Evolutionary conservation across 2,888 invertebrate species (phyloP).

Genomic region (Macaria notata): DNA sequence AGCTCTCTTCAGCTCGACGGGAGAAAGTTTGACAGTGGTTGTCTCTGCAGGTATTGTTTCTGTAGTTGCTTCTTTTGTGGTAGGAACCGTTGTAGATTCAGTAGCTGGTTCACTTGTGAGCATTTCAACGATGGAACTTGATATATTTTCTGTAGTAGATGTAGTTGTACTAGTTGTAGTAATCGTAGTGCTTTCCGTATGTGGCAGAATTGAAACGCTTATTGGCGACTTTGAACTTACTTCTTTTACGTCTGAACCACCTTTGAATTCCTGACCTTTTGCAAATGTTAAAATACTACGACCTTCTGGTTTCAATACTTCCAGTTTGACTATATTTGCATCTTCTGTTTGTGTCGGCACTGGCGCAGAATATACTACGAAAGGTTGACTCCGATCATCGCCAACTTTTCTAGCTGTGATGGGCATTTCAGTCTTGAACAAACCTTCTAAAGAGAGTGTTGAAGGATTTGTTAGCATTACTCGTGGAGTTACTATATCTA

Average conservation of each 20-base stretch:
- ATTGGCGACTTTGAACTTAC: conserved; percentile 53
- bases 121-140: conserved; percentile 43
- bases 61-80: conserved; percentile 43
- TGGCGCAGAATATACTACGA: conserved; percentile 74
- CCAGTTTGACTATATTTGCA: conserved; percentile 57
- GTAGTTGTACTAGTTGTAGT: conserved; percentile 36
- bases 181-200: conserved; percentile 35
- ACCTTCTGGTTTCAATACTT: conserved; percentile 60
- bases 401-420: conserved; percentile 51
- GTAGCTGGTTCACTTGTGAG: conserved; percentile 41
- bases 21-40: conserved; percentile 57
- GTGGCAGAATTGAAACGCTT: conserved; percentile 51
- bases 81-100: conserved; percentile 37
- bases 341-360: conserved; percentile 57
- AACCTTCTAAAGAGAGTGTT: conserved; percentile 85
- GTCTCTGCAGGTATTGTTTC: conserved; percentile 57
- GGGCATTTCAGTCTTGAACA: conserved; percentile 83
- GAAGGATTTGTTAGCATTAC: conserved; percentile 80
- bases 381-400: conserved; percentile 60
- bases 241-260: conserved; percentile 52
- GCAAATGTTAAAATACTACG: conserved; percentile 64
- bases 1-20: conserved; percentile 59
- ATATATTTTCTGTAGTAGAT: conserved; percentile 30
- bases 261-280: conserved; percentile 68
- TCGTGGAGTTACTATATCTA: conserved; percentile 68